phyloP scores from a whole-genome alignment of 2,888 invertebrate species.

The Polia nebulosa region DNA sequence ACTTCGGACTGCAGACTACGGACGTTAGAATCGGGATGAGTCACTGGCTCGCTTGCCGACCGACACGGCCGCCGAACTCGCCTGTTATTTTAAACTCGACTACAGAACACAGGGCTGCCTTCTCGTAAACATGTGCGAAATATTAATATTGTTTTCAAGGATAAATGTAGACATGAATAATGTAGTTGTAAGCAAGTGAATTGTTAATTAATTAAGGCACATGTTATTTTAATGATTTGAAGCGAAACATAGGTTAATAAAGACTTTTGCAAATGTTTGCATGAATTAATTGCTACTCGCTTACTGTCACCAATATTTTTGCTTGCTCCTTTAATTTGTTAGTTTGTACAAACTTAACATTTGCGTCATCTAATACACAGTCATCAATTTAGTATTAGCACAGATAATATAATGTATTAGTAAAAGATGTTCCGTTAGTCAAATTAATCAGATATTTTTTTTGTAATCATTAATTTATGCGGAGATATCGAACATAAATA shows the following conservation, averaged over 20 bases:
- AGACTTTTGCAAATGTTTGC: constrained; percentile 34
- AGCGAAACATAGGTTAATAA: constrained; percentile 9
- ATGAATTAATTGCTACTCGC: constrained; percentile 14
- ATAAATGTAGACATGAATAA: constrained; percentile 38
- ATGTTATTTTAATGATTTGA: constrained; percentile 29
- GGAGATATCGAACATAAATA: not conserved
- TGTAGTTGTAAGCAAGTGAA: constrained; percentile 21
- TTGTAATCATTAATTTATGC: constrained; percentile 10
- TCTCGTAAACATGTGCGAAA: constrained; percentile 46
- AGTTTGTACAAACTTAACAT: constrained; percentile 4
- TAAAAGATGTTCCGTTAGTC: constrained; percentile 7
- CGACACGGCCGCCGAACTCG: constrained; percentile 77
- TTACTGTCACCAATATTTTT: constrained; percentile 40
- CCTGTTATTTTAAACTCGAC: constrained; percentile 74
- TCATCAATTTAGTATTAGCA: constrained; percentile 18
- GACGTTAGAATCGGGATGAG: constrained; percentile 73
- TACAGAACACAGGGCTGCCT: constrained; percentile 63
- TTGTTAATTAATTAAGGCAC: constrained; percentile 15
- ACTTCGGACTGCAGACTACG: constrained; percentile 19
- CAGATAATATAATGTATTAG: too few relatives aligned
- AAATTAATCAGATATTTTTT: constrained; percentile 18
- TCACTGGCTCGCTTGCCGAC: constrained; percentile 67
- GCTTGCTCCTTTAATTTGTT: constrained; percentile 12
- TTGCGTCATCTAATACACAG: not conserved
- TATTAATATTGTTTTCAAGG: constrained; percentile 38